Conservation (phyloP, 2,888 invertebrate genomes). For the Mellilla xanthometata region DNA sequence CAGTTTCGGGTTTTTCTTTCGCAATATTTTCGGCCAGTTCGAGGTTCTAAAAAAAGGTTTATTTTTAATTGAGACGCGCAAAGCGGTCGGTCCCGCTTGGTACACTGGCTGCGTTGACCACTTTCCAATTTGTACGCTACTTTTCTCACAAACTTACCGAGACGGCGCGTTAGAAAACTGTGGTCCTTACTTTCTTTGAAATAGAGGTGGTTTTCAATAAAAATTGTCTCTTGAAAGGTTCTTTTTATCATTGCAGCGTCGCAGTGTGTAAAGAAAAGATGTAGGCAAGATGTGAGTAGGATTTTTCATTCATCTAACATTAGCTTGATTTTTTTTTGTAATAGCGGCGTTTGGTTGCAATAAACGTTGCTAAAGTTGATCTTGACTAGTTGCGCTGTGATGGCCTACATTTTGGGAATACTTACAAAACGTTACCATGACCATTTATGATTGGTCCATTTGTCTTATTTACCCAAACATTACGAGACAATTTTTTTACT, state of each 20-base stretch:
- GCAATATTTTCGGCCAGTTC: constrained; percentile 12
- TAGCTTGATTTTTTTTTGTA: too few species aligned
- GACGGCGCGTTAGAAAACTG: constrained; percentile 3
- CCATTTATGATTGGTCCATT: too few species aligned
- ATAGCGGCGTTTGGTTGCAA: too few species aligned
- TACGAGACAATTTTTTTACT: too few species aligned
- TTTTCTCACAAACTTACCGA: constrained; percentile 9
- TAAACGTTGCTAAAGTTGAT: too few species aligned
- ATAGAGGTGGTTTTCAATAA: constrained; percentile 11
- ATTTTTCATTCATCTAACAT: constrained; percentile 2
- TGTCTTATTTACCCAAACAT: too few species aligned
- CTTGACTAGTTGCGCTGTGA: neutral
- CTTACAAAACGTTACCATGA: neutral
- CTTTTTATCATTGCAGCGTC: constrained; percentile 1
- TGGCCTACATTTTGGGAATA: neutral
- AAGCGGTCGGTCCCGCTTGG: constrained; percentile 12
- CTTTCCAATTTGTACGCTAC: constrained; percentile 27
- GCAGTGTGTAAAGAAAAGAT: constrained; percentile 7
- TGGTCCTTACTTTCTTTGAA: constrained; percentile 8
- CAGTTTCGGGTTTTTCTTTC: constrained; percentile 19
- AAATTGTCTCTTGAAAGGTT: neutral
- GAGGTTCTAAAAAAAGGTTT: constrained; percentile 12
- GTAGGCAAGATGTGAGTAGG: constrained; percentile 4
- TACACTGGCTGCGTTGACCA: constrained; percentile 19
- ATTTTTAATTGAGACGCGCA: constrained; percentile 22